Evolutionary conservation across 2,113 vertebrate genomes (phyloP), one percentile per base, ranked within the genome.

Genomic region (Burhinus oedicnemus): DNA sequence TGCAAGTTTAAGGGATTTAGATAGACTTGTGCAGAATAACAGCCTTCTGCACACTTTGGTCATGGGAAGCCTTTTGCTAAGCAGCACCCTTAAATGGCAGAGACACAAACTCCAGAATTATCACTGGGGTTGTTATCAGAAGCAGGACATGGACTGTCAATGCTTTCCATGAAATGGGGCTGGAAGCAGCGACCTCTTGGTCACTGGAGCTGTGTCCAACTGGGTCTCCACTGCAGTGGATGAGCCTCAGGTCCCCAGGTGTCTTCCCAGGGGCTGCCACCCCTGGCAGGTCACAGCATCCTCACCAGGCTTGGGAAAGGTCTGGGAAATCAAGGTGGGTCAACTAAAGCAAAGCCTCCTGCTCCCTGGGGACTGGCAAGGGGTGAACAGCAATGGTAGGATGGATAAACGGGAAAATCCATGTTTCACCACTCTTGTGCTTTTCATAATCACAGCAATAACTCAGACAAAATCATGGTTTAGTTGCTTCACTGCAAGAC

Each of bases 1-100:
- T 82, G 45, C 30, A 12, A 1, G 27, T 83, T 96, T 93, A 92
- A 93, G 87, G 72, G 83, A 76, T 87, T 96, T 89, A 51, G 69
- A 84, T 45, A 76, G 86, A 61, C 34, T 44, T 38, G 95, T 77
- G 38, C 64, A 79, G 78, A 65, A 45, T 49, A 95, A 95, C 81
- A 91, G 93, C 55, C 95, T 91, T 68, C 85, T 89, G 75, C 71
- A 30, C 25, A 2, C 70, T 62, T 83, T 30, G 18, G 51, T 54
- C 71, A 54, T 44, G 84, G 91, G 92, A 52, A 27, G 76, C 71
- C 61, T 75, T 83, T 82, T 83, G 72, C 95, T 91, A 65, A 92
- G 72, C 78, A 45, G 0, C 4, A 6, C 12, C 2, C 11, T 77
- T 55, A 14, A 52, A 77, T 23, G 51, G 44, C 72, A 78, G 44